phyloP scores from a whole-genome alignment of 2,797 vertebrate genomes.

The Sebastes trivittatus region DNA sequence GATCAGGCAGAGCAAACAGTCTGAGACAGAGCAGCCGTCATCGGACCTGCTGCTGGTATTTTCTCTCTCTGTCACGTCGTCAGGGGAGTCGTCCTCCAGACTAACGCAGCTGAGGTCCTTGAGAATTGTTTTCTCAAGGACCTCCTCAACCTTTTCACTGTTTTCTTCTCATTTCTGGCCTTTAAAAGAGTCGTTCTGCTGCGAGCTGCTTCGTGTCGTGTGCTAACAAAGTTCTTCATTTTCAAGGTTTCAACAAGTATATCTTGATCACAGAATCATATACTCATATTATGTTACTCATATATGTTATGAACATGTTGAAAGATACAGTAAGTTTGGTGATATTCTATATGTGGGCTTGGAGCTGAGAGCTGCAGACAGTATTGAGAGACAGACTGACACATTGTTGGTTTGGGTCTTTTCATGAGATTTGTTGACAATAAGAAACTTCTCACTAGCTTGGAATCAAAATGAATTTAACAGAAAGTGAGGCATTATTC shows the following conservation, averaged over 20 bases:
- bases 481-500: background rate
- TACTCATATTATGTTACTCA: too few species aligned
- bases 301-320: background rate
- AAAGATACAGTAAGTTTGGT: background rate
- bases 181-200: background rate
- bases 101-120: background rate
- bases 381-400: too few species aligned
- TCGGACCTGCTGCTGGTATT: constrained; percentile 12
- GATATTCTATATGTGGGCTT: background rate
- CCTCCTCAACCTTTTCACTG: background rate
- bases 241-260: background rate
- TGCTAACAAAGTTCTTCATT: background rate
- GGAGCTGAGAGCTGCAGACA: too few species aligned
- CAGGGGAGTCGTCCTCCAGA: background rate
- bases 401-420: too few species aligned
- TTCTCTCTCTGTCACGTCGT: background rate
- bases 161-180: background rate
- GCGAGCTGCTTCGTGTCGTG: background rate
- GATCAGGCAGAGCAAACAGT: constrained; percentile 22
- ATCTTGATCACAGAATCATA: background rate
- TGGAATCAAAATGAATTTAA: background rate
- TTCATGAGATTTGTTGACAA: too few species aligned
- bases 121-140: background rate
- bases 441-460: too few species aligned
- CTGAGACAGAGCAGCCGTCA: background rate